phyloP scores from a whole-genome alignment of 2,888 invertebrate species.

The Scelioninae gen. 2 region DNA sequence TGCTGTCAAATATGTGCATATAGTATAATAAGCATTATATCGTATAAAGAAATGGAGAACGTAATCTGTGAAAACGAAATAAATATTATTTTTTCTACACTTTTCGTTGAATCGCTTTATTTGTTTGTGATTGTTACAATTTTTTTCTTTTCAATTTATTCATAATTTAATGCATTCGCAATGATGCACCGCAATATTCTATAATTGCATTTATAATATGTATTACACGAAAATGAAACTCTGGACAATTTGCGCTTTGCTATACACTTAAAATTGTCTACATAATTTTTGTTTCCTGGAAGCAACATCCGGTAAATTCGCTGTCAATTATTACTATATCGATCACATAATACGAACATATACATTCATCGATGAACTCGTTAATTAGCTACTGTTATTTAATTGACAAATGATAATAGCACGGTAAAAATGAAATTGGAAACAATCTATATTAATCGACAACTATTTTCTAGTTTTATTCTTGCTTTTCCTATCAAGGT shows the following conservation, averaged over 20 bases:
- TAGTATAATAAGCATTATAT: too few relatives aligned
- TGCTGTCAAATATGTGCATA: too few relatives aligned
- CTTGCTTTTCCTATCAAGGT: conserved; percentile 3
- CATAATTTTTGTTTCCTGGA: conserved; percentile 3
- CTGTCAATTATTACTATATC: conserved; percentile 41
- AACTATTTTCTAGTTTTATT: conserved; percentile 4
- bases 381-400: too few relatives aligned
- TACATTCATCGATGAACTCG: conserved; percentile 47
- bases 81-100: conserved; percentile 28
- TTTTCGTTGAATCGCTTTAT: conserved; percentile 70
- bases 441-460: not conserved
- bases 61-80: conserved; percentile 5
- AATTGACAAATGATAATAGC: too few relatives aligned
- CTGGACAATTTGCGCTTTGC: conserved; percentile 34
- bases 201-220: conserved; percentile 64
- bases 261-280: conserved; percentile 52
- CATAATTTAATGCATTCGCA: conserved; percentile 65
- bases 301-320: conserved; percentile 23
- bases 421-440: not conserved
- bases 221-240: conserved; percentile 65
- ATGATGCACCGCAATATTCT: conserved; percentile 63
- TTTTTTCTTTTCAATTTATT: conserved; percentile 61
- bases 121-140: conserved; percentile 70
- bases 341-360: conserved; percentile 46
- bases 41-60: not conserved